These are phyloP conservation scores for Dinothrombium tinctorium DNA, from an alignment of 1,140 invertebrate species.

Conservation along the genomic window DNA sequence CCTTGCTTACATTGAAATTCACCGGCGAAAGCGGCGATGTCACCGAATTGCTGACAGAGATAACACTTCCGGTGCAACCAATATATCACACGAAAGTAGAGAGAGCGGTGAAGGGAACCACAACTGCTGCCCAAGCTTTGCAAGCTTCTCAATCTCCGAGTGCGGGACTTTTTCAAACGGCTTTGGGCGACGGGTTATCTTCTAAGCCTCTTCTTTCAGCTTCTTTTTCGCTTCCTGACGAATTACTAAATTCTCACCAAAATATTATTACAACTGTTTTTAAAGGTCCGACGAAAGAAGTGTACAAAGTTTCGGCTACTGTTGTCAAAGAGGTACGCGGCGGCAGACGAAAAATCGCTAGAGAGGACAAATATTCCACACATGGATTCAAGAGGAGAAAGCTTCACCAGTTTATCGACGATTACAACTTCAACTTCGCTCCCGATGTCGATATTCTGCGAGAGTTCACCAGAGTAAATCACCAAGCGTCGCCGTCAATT, in stretches of 20 bases:
- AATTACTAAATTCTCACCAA: too few relatives aligned
- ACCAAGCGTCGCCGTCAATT: background rate
- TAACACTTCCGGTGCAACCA: constrained; percentile 12
- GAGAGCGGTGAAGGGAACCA: background rate
- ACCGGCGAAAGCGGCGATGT: constrained; percentile 17
- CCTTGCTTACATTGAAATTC: constrained; percentile 16
- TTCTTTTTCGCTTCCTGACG: too few relatives aligned
- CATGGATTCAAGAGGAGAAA: background rate
- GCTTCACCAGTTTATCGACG: background rate
- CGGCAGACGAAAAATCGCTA: too few relatives aligned
- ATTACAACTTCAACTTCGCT: background rate
- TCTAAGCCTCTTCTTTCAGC: too few relatives aligned
- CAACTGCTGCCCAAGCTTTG: too few relatives aligned
- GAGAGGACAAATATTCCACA: background rate
- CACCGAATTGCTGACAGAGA: constrained; percentile 16
- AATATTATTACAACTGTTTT: too few relatives aligned
- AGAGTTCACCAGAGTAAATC: background rate
- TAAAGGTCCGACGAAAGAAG: too few relatives aligned
- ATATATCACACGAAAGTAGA: constrained; percentile 7
- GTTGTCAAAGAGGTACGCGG: too few relatives aligned
- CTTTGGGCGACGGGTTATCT: too few relatives aligned
- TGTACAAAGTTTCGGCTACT: too few relatives aligned
- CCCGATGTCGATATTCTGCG: background rate
- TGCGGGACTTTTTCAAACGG: too few relatives aligned
- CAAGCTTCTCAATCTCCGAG: too few relatives aligned